phyloP scores from a whole-genome alignment of 2,888 invertebrate genomes.

The Ctena decussata region DNA sequence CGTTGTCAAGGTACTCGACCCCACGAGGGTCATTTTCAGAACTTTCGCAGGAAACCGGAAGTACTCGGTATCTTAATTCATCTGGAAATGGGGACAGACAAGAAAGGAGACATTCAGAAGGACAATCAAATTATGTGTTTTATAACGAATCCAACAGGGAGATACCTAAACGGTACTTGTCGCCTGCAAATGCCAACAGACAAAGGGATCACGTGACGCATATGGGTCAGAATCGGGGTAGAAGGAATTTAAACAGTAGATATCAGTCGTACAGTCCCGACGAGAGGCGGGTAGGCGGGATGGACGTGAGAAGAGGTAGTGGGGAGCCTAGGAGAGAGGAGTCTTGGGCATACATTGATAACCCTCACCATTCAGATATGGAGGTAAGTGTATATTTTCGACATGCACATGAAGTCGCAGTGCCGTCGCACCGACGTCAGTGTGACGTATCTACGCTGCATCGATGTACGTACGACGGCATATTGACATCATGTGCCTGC shows the following conservation, averaged over 20 bases:
- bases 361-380: slow-evolving; percentile 31
- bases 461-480: no score
- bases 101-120: not conserved
- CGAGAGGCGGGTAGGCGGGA: not conserved
- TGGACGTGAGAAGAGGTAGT: not conserved
- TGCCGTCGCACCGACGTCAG: no score
- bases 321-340: slow-evolving; percentile 30
- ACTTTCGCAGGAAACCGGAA: not conserved
- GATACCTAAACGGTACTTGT: not conserved
- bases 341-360: slow-evolving; percentile 53
- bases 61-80: not conserved
- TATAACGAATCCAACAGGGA: not conserved
- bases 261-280: not conserved
- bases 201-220: not conserved
- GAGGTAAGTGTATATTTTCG: slow-evolving; percentile 33
- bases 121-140: not conserved
- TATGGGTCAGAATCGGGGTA: not conserved
- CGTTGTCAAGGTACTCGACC: not conserved
- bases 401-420: no score
- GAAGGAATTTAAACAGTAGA: not conserved
- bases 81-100: not conserved
- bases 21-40: not conserved
- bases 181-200: not conserved
- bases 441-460: no score
- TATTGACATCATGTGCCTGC: no score